Percentiles rank a stretch among this genome's conserved stretches.
phyloP scores from a whole-genome alignment of 2,888 invertebrate species.

The Acleris holmiana region DNA sequence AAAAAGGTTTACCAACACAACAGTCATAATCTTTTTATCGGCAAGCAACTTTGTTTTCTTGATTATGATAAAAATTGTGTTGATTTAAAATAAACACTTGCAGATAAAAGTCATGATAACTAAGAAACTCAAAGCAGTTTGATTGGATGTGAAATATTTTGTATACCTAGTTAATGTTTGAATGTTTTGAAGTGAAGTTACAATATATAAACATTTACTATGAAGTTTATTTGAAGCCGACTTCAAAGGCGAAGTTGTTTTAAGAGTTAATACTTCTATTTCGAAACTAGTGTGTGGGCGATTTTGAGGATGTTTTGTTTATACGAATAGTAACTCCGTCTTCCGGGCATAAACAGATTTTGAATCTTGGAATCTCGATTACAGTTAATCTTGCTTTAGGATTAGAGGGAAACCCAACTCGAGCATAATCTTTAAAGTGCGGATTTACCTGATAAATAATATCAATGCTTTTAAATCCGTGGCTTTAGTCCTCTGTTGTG shows the following conservation, averaged over 20 bases:
- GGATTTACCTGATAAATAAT: slow-evolving; percentile 1
- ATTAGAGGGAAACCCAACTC: background rate
- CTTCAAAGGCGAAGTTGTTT: slow-evolving; percentile 36
- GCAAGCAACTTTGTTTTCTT: no score
- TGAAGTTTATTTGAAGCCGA: slow-evolving; percentile 36
- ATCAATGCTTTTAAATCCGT: slow-evolving; percentile 9
- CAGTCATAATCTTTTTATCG: no score
- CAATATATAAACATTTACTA: slow-evolving; percentile 37
- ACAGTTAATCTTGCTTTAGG: slow-evolving; percentile 14
- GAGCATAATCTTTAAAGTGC: background rate
- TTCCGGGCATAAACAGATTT: slow-evolving; percentile 31
- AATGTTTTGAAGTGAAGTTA: slow-evolving; percentile 34
- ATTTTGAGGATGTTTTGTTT: slow-evolving; percentile 33
- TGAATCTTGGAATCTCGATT: background rate
- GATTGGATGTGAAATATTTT: slow-evolving; percentile 30
- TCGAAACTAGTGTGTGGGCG: slow-evolving; percentile 32
- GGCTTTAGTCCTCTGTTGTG: background rate
- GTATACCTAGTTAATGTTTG: slow-evolving; percentile 29
- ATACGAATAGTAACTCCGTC: slow-evolving; percentile 20
- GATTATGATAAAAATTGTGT: no score
- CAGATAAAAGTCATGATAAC: background rate
- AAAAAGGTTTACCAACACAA: no score
- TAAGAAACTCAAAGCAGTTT: slow-evolving; percentile 1
- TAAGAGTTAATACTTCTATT: slow-evolving; percentile 37
- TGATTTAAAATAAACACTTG: no score